Conservation (phyloP, 2,113 vertebrate genomes). For the Felis chaus region DNA sequence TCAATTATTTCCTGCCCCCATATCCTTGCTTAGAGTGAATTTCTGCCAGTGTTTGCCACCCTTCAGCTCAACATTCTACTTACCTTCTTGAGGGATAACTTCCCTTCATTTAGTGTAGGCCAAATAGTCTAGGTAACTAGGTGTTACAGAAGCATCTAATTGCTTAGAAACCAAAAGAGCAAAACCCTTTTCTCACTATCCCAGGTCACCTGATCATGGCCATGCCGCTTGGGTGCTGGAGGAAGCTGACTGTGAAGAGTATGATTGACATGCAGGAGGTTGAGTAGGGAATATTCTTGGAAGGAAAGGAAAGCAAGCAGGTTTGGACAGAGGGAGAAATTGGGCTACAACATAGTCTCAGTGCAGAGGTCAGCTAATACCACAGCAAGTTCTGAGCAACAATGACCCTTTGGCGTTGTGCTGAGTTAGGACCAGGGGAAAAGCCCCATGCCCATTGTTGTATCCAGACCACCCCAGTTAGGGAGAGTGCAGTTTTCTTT, state of each 20-base stretch:
- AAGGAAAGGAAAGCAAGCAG: not conserved
- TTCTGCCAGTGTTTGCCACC: not conserved
- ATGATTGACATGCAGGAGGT: rapidly evolving
- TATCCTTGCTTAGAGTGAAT: not conserved
- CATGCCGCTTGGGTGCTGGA: not conserved
- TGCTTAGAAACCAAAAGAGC: not conserved
- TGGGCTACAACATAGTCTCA: rapidly evolving
- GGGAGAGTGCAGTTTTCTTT: not conserved
- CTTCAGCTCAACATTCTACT: not conserved
- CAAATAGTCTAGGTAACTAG: not conserved
- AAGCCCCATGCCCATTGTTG: no score
- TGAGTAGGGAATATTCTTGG: not conserved
- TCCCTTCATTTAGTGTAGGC: not conserved
- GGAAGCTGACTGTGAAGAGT: not conserved
- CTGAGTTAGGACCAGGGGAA: not conserved
- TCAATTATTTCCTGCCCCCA: not conserved
- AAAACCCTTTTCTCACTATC: not conserved
- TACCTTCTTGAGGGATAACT: not conserved
- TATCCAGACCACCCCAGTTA: not conserved
- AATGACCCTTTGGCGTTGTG: not conserved
- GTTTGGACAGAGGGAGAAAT: not conserved
- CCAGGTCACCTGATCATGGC: no score
- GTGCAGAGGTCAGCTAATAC: not conserved
- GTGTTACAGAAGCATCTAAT: not conserved
- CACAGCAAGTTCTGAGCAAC: not conserved